Evolutionary conservation across 2,888 invertebrate genomes (phyloP).

Genomic region (Eilema griseolum): DNA sequence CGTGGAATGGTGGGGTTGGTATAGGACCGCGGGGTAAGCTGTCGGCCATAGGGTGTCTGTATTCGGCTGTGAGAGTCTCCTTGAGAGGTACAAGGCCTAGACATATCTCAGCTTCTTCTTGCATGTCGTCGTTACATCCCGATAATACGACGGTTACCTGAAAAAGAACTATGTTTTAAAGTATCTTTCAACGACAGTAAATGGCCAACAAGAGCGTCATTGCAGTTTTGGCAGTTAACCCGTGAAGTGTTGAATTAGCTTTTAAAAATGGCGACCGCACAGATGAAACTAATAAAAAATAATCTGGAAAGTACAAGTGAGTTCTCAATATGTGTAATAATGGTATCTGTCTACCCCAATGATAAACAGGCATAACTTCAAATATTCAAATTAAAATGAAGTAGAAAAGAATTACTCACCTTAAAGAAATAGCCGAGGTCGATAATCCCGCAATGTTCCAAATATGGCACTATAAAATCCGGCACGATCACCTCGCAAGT

Average conservation of each 20-base stretch:
- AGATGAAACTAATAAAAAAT: no score
- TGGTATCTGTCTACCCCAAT: no score
- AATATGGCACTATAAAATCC: constrained; percentile 62
- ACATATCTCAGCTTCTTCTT: constrained; percentile 67
- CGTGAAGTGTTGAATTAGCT: no score
- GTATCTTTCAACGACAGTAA: neutral
- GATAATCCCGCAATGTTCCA: constrained; percentile 68
- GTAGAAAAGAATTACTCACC: constrained; percentile 51
- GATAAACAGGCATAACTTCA: no score
- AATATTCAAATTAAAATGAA: no score
- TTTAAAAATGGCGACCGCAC: no score
- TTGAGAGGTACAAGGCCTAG: constrained; percentile 68
- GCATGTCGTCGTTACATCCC: constrained; percentile 68
- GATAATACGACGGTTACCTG: constrained; percentile 70
- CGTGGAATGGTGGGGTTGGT: constrained; percentile 39
- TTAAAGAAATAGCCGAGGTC: constrained; percentile 70
- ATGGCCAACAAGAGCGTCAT: no score
- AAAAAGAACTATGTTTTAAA: constrained; percentile 25
- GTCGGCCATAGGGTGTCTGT: constrained; percentile 64
- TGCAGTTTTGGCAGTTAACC: no score
- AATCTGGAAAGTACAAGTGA: no score
- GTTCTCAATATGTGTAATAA: no score
- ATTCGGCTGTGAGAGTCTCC: constrained; percentile 45
- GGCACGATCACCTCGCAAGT: constrained; percentile 62
- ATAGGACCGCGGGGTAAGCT: constrained; percentile 62